Percentiles rank a stretch among this genome's conserved stretches.
Evolutionary conservation across 1,140 invertebrate species (phyloP).

Genomic region (Caenorhabditis tropicalis): DNA sequence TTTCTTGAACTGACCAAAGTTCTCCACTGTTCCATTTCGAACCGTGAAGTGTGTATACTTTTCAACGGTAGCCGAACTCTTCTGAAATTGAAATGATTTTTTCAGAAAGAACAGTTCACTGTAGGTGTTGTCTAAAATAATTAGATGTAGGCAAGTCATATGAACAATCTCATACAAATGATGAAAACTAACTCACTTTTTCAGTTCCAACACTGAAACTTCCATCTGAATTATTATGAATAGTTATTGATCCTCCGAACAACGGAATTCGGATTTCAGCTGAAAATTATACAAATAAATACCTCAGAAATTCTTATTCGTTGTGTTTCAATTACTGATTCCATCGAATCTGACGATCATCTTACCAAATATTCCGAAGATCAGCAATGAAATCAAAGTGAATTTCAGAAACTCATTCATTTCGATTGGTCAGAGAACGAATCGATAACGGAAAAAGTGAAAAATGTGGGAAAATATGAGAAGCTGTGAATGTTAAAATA

Average conservation of each 20-base stretch:
- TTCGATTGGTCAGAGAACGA: background rate
- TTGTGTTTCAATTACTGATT: background rate
- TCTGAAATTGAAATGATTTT: background rate
- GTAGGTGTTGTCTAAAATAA: too few species aligned
- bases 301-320: too few species aligned
- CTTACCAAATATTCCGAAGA: background rate
- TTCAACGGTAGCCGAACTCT: background rate
- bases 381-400: background rate
- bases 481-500: background rate
- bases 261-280: background rate
- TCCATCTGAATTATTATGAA: background rate
- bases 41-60: background rate
- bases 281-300: too few species aligned
- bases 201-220: background rate
- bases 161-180: too few species aligned
- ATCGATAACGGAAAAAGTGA: background rate
- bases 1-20: background rate
- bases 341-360: background rate
- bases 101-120: too few species aligned
- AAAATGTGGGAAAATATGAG: conserved; percentile 16
- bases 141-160: too few species aligned
- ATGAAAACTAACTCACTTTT: too few species aligned
- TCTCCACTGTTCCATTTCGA: background rate
- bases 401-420: background rate
- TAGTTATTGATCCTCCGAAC: background rate